phyloP scores from a whole-genome alignment of 2,797 vertebrate genomes.

The Myripristis murdjan region DNA sequence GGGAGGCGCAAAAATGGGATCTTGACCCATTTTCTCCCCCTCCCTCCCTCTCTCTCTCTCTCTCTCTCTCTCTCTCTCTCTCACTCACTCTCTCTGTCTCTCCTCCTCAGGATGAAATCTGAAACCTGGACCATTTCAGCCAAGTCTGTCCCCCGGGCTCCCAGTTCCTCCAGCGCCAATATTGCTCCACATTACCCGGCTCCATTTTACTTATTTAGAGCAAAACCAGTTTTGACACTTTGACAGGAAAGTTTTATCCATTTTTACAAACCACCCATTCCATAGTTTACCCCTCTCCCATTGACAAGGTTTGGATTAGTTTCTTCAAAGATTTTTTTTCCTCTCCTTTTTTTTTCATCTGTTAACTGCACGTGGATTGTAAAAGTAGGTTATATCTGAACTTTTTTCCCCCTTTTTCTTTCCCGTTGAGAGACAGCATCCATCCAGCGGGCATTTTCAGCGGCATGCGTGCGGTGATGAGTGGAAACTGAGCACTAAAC shows the following conservation, averaged over 20 bases:
- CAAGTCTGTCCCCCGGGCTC: conserved; percentile 69
- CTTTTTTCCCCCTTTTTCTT: background rate
- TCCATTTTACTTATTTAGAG: conserved; percentile 44
- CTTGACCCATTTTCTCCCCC: conserved; percentile 61
- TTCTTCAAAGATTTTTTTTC: background rate
- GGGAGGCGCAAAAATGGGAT: conserved; percentile 72
- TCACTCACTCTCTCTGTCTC: conserved; percentile 47
- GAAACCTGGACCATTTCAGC: conserved; percentile 81
- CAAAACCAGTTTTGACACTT: conserved; percentile 41
- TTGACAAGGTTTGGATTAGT: conserved; percentile 23
- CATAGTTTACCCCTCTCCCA: background rate
- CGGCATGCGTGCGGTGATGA: conserved; percentile 32
- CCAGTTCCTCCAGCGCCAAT: conserved; percentile 67
- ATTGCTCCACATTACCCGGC: conserved; percentile 48
- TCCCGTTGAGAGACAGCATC: conserved; percentile 10
- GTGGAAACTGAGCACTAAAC: conserved; percentile 46
- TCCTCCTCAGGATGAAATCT: conserved; percentile 80
- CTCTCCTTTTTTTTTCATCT: background rate
- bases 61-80: conserved; percentile 62
- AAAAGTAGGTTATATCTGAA: background rate
- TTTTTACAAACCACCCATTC: conserved; percentile 7
- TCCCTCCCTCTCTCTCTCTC: conserved; percentile 52
- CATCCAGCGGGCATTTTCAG: background rate
- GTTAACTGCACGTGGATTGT: conserved; percentile 21
- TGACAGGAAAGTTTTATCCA: conserved; percentile 52